phyloP scores from a whole-genome alignment of 2,797 vertebrate genomes.

The Zenarchopterus dispar region DNA sequence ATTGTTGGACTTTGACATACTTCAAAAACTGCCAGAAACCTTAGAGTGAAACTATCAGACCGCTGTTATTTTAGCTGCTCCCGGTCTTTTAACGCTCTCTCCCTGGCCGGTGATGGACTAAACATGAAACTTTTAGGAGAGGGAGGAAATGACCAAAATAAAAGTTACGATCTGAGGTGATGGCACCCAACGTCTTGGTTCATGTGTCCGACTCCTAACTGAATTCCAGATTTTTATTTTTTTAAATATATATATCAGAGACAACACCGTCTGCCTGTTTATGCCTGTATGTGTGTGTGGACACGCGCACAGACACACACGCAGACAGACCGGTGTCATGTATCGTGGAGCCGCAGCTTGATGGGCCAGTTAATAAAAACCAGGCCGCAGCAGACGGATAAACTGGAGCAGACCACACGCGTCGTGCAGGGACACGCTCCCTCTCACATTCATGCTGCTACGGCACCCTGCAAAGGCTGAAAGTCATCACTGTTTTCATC shows the following conservation, averaged over 20 bases:
- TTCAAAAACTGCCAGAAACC: background rate
- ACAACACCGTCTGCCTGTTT: conserved; percentile 19
- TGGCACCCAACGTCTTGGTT: conserved; percentile 20
- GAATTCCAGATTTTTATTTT: conserved; percentile 18
- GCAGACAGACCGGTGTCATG: conserved; percentile 54
- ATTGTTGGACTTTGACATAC: background rate
- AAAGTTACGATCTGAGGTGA: conserved; percentile 12
- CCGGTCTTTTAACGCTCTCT: conserved; percentile 8
- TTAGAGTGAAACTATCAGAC: background rate
- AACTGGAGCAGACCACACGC: conserved; percentile 64
- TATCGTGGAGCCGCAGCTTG: conserved; percentile 66
- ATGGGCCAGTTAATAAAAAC: conserved; percentile 72
- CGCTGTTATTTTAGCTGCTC: background rate
- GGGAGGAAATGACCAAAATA: conserved; percentile 11
- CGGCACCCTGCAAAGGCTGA: too few species aligned
- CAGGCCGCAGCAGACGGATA: conserved; percentile 61
- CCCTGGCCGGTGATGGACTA: conserved; percentile 4
- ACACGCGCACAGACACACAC: background rate
- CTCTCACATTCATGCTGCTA: background rate
- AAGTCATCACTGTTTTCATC: too few species aligned
- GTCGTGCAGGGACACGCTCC: conserved; percentile 12
- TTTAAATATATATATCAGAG: conserved; percentile 8
- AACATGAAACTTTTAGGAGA: conserved; percentile 3
- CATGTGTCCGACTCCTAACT: conserved; percentile 20
- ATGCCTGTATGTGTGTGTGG: conserved; percentile 16